Percentiles rank a stretch among this genome's conserved stretches.
phyloP scores from a whole-genome alignment of 2,888 invertebrate species.

The Ichneumon xanthorius region DNA sequence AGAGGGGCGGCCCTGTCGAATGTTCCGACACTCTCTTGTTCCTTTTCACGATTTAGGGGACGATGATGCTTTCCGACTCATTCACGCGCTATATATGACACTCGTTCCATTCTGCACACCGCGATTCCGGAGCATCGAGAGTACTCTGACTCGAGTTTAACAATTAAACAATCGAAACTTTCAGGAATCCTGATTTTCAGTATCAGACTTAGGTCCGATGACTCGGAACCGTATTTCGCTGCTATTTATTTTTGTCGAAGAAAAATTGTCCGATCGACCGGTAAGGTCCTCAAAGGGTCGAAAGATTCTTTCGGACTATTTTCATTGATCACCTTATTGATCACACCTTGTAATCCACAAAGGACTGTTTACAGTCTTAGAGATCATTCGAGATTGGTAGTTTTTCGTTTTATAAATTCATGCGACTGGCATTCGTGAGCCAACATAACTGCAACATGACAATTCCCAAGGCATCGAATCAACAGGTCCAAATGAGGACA shows the following conservation, averaged over 20 bases:
- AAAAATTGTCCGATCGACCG: too few species aligned
- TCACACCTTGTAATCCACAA: too few species aligned
- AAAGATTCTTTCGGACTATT: too few species aligned
- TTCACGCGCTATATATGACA: background rate
- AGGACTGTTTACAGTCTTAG: too few species aligned
- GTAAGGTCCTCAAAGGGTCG: too few species aligned
- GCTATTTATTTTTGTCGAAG: background rate
- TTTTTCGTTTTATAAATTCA: background rate
- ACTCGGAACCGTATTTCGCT: background rate
- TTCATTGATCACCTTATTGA: too few species aligned
- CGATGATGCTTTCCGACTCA: constrained; percentile 15
- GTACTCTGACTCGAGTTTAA: background rate
- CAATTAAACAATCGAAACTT: background rate
- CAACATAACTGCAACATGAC: background rate
- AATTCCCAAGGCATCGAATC: background rate
- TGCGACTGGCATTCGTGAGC: background rate
- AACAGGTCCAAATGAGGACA: constrained; percentile 5
- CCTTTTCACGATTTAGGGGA: constrained; percentile 22
- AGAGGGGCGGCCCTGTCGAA: constrained; percentile 5
- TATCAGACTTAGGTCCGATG: background rate
- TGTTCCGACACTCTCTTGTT: constrained; percentile 23
- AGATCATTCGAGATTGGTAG: too few species aligned
- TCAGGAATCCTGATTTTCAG: background rate
- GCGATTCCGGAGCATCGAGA: background rate
- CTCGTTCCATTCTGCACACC: background rate